Percentiles rank a stretch among this genome's conserved stretches.
Conservation (phyloP, 1,140 invertebrate genomes). For the Dryas iulia region DNA sequence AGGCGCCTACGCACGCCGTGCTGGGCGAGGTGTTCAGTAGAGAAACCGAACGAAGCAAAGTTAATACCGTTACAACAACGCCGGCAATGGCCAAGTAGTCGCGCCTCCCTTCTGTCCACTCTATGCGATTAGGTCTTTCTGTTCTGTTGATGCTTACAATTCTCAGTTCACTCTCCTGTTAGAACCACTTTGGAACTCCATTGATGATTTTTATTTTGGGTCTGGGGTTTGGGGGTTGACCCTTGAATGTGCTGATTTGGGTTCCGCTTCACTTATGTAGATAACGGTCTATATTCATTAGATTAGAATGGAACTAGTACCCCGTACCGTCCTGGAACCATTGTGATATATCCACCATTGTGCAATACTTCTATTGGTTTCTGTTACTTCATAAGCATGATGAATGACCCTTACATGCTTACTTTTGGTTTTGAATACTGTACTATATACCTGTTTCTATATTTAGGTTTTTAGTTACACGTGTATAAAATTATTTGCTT, state of each 20-base stretch:
- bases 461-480: not conserved
- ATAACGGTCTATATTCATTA: constrained; percentile 38
- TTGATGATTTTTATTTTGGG: constrained; percentile 28
- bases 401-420: constrained; percentile 38
- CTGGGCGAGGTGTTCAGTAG: constrained; percentile 85
- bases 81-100: constrained; percentile 76
- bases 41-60: constrained; percentile 77
- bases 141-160: constrained; percentile 73
- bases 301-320: constrained; percentile 40
- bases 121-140: constrained; percentile 77
- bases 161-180: constrained; percentile 65
- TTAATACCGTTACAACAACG: constrained; percentile 76
- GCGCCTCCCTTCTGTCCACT: constrained; percentile 76
- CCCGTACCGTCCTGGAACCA: constrained; percentile 43
- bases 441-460: not conserved
- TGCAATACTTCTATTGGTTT: constrained; percentile 35
- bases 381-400: constrained; percentile 51
- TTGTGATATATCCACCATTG: constrained; percentile 38
- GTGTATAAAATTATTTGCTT: not conserved
- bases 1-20: constrained; percentile 87
- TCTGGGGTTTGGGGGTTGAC: constrained; percentile 41
- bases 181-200: constrained; percentile 46
- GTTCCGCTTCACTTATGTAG: constrained; percentile 51
- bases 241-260: constrained; percentile 36
- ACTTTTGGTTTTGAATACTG: not conserved